phyloP scores from a whole-genome alignment of 1,140 invertebrate genomes.

The Latrodectus geometricus region DNA sequence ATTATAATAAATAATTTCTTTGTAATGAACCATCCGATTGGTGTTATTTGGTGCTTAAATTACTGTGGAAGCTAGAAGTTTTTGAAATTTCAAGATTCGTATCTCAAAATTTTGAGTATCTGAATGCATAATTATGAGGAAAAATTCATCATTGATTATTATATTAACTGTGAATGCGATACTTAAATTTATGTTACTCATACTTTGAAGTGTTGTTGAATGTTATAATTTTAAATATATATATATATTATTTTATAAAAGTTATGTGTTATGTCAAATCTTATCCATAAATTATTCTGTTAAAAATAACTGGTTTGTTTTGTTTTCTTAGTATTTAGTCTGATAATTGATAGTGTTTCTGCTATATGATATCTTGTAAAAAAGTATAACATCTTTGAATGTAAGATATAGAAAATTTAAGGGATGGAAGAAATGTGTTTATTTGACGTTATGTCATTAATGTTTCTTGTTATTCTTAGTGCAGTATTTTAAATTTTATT shows the following conservation, averaged over 20 bases:
- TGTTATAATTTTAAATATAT: background rate
- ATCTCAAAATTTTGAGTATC: constrained; percentile 2
- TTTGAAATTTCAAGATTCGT: background rate
- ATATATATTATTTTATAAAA: constrained; percentile 22
- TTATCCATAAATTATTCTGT: background rate
- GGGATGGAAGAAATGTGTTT: too few relatives aligned
- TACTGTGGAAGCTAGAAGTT: background rate
- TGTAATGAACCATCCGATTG: background rate
- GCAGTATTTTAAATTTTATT: background rate
- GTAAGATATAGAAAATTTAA: too few relatives aligned
- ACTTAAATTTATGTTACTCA: constrained; percentile 44
- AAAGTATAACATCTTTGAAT: too few relatives aligned
- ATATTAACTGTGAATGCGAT: constrained; percentile 43
- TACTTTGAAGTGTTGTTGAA: constrained; percentile 23
- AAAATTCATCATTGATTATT: constrained; percentile 16
- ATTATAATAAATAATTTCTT: too few relatives aligned
- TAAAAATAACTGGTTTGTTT: background rate
- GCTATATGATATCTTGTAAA: too few relatives aligned
- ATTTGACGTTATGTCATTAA: too few relatives aligned
- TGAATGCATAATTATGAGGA: background rate
- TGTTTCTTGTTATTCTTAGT: too few relatives aligned
- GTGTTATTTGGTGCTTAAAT: background rate
- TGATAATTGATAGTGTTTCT: too few relatives aligned
- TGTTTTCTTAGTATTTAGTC: background rate
- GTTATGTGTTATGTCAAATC: constrained; percentile 4